phyloP scores from a whole-genome alignment of 2,888 invertebrate species.

The Meteorus colon region DNA sequence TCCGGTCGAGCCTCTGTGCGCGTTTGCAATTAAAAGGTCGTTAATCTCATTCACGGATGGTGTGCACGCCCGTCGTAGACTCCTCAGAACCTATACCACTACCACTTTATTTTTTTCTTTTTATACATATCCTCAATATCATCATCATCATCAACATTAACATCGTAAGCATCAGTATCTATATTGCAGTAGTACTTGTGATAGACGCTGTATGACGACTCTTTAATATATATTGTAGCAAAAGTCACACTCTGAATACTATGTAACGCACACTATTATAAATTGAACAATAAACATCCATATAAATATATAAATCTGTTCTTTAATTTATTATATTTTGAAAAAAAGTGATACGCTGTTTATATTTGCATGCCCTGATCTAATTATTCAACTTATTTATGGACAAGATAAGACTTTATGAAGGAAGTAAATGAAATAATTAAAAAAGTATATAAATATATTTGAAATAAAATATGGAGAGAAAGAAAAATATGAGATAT shows the following conservation, averaged over 20 bases:
- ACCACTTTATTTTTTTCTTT: not conserved
- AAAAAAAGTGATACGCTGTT: not conserved
- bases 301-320: not conserved
- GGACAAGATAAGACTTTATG: not conserved
- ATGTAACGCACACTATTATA: constrained; percentile 53
- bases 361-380: not conserved
- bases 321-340: too few species aligned
- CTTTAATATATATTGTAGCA: constrained; percentile 41
- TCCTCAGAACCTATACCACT: constrained; percentile 19
- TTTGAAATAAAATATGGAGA: not conserved
- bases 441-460: not conserved
- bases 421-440: not conserved
- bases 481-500: not conserved
- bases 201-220: constrained; percentile 9
- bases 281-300: constrained; percentile 12
- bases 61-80: constrained; percentile 49
- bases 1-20: constrained; percentile 40
- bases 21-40: constrained; percentile 64
- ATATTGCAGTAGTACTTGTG: not conserved
- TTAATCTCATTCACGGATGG: constrained; percentile 60
- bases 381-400: not conserved
- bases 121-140: not conserved
- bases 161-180: not conserved
- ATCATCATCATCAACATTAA: not conserved
- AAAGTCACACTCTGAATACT: constrained; percentile 69